Percentiles rank a stretch among this genome's conserved stretches.
phyloP scores from a whole-genome alignment of 2,797 vertebrate genomes.

The Anas flavirostris region DNA sequence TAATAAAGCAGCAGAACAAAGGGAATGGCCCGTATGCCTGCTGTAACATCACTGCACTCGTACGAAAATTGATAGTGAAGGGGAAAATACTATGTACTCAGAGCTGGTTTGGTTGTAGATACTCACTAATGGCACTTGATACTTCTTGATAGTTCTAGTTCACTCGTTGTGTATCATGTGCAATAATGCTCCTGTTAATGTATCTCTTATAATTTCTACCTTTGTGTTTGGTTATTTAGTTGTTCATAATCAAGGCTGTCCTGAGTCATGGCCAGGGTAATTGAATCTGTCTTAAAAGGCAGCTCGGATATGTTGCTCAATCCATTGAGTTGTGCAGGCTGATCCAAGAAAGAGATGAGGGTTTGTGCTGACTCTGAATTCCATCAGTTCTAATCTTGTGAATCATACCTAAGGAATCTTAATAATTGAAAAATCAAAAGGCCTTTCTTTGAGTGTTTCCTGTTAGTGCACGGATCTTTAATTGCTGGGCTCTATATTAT shows the following conservation, averaged over 20 bases:
- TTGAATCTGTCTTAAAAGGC: not conserved
- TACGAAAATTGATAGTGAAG: not conserved
- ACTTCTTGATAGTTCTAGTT: not conserved
- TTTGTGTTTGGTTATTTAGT: not conserved
- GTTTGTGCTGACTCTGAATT: not conserved
- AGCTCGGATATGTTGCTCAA: not conserved
- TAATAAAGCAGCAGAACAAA: not conserved
- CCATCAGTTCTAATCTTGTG: not conserved
- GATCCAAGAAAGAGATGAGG: not conserved
- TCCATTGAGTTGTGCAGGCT: not conserved
- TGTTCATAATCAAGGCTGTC: not conserved
- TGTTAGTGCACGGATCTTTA: not conserved
- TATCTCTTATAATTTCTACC: not conserved
- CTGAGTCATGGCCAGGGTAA: not conserved
- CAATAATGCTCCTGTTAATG: not conserved
- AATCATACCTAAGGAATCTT: not conserved
- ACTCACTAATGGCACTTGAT: not conserved
- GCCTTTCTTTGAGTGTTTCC: not conserved
- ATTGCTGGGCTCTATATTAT: not conserved
- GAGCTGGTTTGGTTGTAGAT: not conserved
- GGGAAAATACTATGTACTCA: not conserved
- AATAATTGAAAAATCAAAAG: not conserved
- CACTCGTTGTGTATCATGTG: not conserved
- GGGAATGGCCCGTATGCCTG: not conserved
- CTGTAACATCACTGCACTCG: not conserved